phyloP scores from a whole-genome alignment of 2,888 invertebrate genomes.

The Bimastos eiseni region DNA sequence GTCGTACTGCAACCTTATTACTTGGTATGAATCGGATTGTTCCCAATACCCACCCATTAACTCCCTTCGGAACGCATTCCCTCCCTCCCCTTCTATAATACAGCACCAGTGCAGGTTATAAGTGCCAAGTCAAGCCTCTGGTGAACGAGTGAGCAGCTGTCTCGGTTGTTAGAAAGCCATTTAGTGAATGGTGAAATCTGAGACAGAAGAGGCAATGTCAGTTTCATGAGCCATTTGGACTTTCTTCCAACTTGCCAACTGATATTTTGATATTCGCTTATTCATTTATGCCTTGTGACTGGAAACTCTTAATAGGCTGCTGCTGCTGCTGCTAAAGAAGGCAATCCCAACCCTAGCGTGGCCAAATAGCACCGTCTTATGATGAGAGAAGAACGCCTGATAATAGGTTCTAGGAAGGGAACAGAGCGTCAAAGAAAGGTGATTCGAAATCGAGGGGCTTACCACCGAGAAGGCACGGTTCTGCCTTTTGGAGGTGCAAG shows the following conservation, averaged over 20 bases:
- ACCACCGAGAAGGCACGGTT: too few species aligned
- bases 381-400: too few species aligned
- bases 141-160: conserved; percentile 1
- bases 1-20: not conserved
- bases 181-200: not conserved
- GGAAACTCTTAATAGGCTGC: not conserved
- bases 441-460: too few species aligned
- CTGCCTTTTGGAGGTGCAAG: too few species aligned
- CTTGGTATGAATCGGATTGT: not conserved
- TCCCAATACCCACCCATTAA: not conserved
- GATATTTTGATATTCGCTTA: not conserved
- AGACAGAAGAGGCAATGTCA: conserved; percentile 4
- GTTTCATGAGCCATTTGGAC: not conserved
- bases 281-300: not conserved
- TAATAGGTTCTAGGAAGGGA: too few species aligned
- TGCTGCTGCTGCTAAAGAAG: too few species aligned
- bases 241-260: not conserved
- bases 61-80: not conserved
- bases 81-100: not conserved
- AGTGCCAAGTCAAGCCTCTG: not conserved
- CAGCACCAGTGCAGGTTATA: not conserved
- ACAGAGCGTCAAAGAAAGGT: too few species aligned
- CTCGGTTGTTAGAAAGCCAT: conserved; percentile 1
- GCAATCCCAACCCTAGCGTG: too few species aligned
- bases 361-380: too few species aligned